Evolutionary conservation across 1,140 invertebrate species (phyloP), one percentile per base, ranked within the genome.

Genomic region (Drosophila sucinea): DNA sequence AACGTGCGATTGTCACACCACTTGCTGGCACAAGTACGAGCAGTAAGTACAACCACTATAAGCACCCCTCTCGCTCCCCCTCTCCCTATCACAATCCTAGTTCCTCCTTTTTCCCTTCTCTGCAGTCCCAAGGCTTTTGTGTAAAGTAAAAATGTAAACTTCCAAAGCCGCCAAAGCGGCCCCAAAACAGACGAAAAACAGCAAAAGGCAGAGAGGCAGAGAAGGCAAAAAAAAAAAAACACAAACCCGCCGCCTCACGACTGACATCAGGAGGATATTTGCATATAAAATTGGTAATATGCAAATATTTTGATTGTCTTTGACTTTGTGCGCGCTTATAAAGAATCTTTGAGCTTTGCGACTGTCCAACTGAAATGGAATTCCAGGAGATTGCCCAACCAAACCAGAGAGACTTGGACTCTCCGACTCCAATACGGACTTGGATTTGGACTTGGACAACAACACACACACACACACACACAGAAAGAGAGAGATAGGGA

Each of bases 251-350:
- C 81, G 80, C 76, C 84, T 86, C 83, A 86, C 83, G 83, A 86
- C 83, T 86, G 83, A 87, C 83, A 86, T 76, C 70, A 74, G 72
- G 80, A 74, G 72, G 80, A 68, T 87, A 89, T 89, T 89, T 89
- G 85, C 85, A 89, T 89, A 89, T 79, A 85, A 89, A 89, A 89
- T 89, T 89, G 85, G 85, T 89, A 85, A 89, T 89, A 89, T 89
- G 85, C 85, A 89, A 89, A 89, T 89, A 89, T 89, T 89, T 89
- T 89, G 84, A 89, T 89, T 89, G 85, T 89, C 85, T 90, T 89
- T 89, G 84, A 89, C 84, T 89, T 89, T 89, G 84, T 84, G 84
- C 80, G 84, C 84, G 84, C 84, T 89, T 89, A 89, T 89, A 89
- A 89, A 89, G 84, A 89, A 89, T 89, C 84, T 89, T 89, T 86